Conservation (phyloP, 2,113 vertebrate genomes). For the Perca flavescens region DNA sequence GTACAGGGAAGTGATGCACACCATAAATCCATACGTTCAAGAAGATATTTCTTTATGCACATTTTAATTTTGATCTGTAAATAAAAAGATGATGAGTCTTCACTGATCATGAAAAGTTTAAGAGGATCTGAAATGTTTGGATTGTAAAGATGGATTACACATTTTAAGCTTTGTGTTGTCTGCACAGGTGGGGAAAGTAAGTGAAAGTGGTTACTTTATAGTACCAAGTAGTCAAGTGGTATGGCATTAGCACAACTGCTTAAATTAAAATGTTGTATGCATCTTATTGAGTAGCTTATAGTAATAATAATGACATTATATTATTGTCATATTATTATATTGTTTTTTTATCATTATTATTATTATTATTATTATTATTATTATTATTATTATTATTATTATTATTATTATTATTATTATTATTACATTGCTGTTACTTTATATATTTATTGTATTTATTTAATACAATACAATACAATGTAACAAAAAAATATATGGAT, state of each 20-base stretch:
- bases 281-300: too few species aligned
- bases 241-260: background rate
- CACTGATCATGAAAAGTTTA: background rate
- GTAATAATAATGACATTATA: too few species aligned
- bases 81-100: background rate
- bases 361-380: too few species aligned
- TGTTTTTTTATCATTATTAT: too few species aligned
- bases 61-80: conserved; percentile 3
- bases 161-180: background rate
- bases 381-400: too few species aligned
- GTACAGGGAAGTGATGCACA: conserved; percentile 21
- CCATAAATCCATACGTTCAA: background rate
- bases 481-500: background rate
- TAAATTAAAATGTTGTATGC: background rate
- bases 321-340: too few species aligned
- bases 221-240: background rate
- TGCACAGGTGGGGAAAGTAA: background rate
- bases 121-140: background rate
- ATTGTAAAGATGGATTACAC: background rate
- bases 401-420: too few species aligned
- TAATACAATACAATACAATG: background rate
- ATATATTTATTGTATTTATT: too few species aligned
- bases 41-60: background rate
- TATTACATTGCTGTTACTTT: too few species aligned
- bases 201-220: background rate